phyloP scores from a whole-genome alignment of 2,113 vertebrate species.

The Eulacestoma nigropectus region DNA sequence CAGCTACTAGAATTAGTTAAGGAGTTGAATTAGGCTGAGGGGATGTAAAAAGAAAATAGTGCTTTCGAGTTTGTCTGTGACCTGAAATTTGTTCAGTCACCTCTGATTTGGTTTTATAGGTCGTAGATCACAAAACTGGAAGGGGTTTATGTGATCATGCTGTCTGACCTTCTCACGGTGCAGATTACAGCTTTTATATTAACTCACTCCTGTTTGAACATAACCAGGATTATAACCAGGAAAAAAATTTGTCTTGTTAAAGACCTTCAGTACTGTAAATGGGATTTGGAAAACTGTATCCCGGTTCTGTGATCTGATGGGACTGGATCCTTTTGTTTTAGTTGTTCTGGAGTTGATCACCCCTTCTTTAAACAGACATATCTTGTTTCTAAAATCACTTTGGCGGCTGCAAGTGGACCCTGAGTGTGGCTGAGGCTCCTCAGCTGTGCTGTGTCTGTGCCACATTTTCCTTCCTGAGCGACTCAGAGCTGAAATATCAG shows the following conservation, averaged over 20 bases:
- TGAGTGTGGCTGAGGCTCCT: background rate
- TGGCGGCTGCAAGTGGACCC: background rate
- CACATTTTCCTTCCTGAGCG: background rate
- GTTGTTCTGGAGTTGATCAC: background rate
- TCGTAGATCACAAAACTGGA: background rate
- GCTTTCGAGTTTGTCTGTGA: background rate
- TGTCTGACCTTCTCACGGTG: background rate
- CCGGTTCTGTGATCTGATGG: background rate
- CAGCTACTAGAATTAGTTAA: background rate
- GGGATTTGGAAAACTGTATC: background rate
- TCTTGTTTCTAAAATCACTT: background rate
- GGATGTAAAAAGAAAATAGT: background rate
- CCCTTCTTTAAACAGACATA: background rate
- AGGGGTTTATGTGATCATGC: background rate
- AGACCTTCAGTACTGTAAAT: background rate
- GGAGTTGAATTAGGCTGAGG: background rate
- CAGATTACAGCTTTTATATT: background rate
- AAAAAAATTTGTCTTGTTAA: background rate
- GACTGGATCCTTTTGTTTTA: background rate
- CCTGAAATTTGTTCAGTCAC: background rate
- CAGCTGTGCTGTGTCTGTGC: accelerated
- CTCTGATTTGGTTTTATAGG: background rate
- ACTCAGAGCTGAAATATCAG: background rate
- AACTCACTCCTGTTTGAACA: background rate
- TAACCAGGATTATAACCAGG: background rate